Percentiles rank a stretch among this genome's conserved stretches.
Conservation (phyloP, 2,797 vertebrate species). For the Nyctibius grandis region DNA sequence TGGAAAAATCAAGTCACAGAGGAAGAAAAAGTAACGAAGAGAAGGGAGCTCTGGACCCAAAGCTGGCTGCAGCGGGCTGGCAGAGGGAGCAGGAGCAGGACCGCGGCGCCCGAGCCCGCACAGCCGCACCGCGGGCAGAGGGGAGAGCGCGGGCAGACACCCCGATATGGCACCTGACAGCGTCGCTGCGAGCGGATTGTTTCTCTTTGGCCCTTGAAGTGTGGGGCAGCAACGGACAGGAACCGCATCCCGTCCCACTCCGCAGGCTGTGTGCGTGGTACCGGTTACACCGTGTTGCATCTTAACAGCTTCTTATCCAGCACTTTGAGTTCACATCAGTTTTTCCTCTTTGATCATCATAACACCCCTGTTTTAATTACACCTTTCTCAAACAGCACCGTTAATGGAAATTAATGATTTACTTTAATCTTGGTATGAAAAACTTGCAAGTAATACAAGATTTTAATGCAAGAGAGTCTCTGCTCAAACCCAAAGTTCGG, state of each 20-base stretch:
- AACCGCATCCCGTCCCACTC: not conserved
- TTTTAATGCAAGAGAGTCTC: not conserved
- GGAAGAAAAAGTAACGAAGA: not conserved
- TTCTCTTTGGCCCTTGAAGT: slow-evolving; percentile 12
- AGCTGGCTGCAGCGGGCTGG: not conserved
- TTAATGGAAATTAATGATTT: not conserved
- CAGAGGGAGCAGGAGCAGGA: not conserved
- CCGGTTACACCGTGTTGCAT: fast-evolving
- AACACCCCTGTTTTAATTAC: not conserved
- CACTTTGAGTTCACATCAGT: not conserved
- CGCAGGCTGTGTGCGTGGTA: not conserved
- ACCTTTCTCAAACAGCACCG: not conserved
- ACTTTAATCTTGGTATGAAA: not conserved
- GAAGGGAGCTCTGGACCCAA: not conserved
- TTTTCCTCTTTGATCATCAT: not conserved
- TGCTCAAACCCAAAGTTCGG: not conserved
- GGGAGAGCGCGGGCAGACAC: not conserved
- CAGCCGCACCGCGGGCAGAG: not conserved
- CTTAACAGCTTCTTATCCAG: not conserved
- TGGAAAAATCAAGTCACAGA: not conserved
- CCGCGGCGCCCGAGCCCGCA: not conserved
- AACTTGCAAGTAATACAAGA: not conserved
- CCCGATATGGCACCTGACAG: not conserved
- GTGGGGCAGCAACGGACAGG: fast-evolving
- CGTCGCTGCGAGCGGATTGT: not conserved